phyloP scores from a whole-genome alignment of 2,113 vertebrate genomes.

The Platanista minor region DNA sequence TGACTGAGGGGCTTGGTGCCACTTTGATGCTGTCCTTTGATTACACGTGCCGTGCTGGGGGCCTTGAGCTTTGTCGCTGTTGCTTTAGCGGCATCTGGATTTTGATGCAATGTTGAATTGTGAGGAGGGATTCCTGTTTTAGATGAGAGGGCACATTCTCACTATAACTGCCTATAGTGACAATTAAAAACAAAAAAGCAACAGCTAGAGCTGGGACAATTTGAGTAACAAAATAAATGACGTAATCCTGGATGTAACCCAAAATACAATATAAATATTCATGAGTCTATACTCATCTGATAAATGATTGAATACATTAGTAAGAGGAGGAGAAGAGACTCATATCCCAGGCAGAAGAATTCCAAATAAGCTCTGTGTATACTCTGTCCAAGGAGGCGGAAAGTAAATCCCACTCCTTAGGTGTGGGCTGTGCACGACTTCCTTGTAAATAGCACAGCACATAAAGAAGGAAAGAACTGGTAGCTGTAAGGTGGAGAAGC shows the following conservation, averaged over 20 bases:
- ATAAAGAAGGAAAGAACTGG: background rate
- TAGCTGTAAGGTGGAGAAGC: fast-evolving
- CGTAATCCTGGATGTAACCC: fast-evolving
- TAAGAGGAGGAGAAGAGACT: too few relatives aligned
- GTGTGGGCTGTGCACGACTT: fast-evolving
- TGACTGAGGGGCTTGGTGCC: fast-evolving
- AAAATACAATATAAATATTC: background rate
- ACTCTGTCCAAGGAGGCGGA: too few relatives aligned
- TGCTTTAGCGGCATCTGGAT: fast-evolving
- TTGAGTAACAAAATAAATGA: background rate
- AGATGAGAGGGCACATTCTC: too few relatives aligned
- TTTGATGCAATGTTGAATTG: fast-evolving
- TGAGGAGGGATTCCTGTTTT: fast-evolving
- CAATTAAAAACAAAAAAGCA: background rate
- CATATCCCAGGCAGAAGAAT: background rate
- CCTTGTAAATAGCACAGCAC: fast-evolving
- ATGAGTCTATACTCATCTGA: fast-evolving
- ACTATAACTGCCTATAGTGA: fast-evolving
- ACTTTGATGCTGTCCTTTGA: fast-evolving
- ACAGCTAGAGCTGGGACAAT: background rate
- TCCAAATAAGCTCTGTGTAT: fast-evolving
- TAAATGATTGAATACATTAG: background rate
- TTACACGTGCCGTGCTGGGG: fast-evolving
- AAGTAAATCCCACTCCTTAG: fast-evolving
- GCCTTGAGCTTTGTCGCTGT: fast-evolving